Evolutionary conservation across 2,797 vertebrate species (phyloP).

Genomic region (Oryzias dopingdopingensis): DNA sequence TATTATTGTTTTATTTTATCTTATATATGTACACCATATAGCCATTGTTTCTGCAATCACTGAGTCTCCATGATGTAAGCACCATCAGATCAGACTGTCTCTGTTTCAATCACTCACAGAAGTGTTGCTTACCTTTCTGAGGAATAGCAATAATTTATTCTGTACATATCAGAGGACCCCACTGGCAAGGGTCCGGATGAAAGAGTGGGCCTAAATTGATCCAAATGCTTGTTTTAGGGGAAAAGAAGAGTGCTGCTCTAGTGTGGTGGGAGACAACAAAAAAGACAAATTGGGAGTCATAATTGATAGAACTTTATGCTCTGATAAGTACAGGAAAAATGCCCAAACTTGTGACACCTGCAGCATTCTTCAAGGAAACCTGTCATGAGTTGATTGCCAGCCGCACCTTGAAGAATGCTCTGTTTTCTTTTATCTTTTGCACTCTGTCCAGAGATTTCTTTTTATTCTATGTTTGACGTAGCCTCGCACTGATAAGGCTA

Average conservation of each 20-base stretch:
- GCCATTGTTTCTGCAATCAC: conserved; percentile 53
- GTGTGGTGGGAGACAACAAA: conserved; percentile 78
- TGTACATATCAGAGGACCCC: conserved; percentile 78
- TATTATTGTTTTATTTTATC: background rate
- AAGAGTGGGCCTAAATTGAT: conserved; percentile 71
- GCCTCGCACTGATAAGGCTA: conserved; percentile 75
- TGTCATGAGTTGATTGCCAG: conserved; percentile 71
- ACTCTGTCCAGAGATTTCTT: conserved; percentile 59
- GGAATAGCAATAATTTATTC: conserved; percentile 59
- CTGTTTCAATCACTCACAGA: conserved; percentile 31
- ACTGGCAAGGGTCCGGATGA: conserved; percentile 68
- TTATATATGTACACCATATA: conserved; percentile 13
- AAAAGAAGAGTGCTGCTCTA: conserved; percentile 76
- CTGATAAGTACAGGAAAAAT: conserved; percentile 79
- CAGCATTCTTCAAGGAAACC: conserved; percentile 85
- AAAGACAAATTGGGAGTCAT: conserved; percentile 73
- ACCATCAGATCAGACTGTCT: conserved; percentile 22
- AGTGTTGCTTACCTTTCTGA: conserved; percentile 31
- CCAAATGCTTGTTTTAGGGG: conserved; percentile 61
- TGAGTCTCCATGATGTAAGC: conserved; percentile 40
- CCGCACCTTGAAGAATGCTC: conserved; percentile 82
- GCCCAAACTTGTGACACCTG: conserved; percentile 71
- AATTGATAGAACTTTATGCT: conserved; percentile 79
- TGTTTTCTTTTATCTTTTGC: conserved; percentile 32
- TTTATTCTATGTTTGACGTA: conserved; percentile 67